phyloP scores from a whole-genome alignment of 2,113 vertebrate genomes.

The Xerus inauris region DNA sequence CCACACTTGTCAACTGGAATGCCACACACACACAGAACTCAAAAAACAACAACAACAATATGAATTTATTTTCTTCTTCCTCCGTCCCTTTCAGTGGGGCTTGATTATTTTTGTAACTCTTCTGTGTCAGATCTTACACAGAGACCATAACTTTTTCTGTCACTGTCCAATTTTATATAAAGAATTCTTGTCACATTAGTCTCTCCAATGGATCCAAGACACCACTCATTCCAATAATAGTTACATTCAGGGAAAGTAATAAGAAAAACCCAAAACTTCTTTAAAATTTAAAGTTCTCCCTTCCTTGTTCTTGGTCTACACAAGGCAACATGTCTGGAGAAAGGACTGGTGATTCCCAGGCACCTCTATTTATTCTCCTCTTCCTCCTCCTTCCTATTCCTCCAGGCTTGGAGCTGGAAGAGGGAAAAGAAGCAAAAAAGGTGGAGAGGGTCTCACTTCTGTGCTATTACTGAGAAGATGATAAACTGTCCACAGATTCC shows the following conservation, averaged over 20 bases:
- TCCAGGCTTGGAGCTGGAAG: background rate
- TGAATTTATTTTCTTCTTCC: background rate
- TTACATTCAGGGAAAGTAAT: background rate
- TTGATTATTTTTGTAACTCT: background rate
- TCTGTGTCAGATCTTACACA: background rate
- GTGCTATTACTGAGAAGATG: background rate
- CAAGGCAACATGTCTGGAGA: background rate
- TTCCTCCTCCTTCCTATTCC: too few relatives aligned
- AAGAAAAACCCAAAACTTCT: background rate
- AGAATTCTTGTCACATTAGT: background rate
- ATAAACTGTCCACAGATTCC: accelerated
- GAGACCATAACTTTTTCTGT: background rate
- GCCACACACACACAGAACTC: background rate
- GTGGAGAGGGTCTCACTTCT: background rate
- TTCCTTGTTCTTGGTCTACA: background rate
- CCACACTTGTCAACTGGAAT: background rate
- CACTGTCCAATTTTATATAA: background rate
- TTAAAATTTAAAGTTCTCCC: background rate
- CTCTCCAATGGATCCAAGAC: background rate
- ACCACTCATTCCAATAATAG: background rate
- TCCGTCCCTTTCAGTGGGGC: background rate
- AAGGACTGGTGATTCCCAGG: background rate
- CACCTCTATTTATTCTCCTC: background rate
- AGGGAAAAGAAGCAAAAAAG: background rate
- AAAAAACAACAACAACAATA: background rate